Percentiles rank a stretch among this genome's conserved stretches.
Evolutionary conservation across 2,888 invertebrate genomes (phyloP).

Genomic region (Crepidodera aurea): DNA sequence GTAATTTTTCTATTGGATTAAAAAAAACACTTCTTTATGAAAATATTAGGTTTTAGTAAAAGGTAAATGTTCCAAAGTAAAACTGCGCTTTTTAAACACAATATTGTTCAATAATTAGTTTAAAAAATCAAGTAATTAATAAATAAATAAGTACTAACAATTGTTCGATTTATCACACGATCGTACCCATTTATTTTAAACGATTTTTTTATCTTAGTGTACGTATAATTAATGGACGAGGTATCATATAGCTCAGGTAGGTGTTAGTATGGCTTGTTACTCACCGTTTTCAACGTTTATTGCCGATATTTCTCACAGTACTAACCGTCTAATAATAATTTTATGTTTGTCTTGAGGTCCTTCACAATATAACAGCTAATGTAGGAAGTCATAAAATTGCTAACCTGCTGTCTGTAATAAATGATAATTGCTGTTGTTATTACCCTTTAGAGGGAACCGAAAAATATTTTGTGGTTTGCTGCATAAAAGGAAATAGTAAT

Average conservation of each 20-base stretch:
- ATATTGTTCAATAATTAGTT: too few species aligned
- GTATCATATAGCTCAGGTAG: constrained; percentile 28
- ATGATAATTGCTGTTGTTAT: neutral
- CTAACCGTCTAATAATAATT: constrained; percentile 17
- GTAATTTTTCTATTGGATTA: too few species aligned
- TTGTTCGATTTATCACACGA: too few species aligned
- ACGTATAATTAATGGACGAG: neutral
- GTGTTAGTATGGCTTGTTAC: constrained; percentile 16
- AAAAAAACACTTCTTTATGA: too few species aligned
- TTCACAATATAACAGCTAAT: constrained; percentile 15
- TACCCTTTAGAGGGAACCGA: neutral
- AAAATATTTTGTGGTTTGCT: too few species aligned
- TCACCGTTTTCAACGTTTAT: constrained; percentile 24
- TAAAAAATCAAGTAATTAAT: too few species aligned
- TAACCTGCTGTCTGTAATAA: constrained; percentile 3
- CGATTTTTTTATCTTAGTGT: neutral
- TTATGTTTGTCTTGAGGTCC: constrained; percentile 24
- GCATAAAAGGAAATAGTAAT: too few species aligned
- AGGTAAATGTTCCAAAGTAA: too few species aligned
- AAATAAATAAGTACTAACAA: too few species aligned
- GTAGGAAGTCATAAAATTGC: constrained; percentile 18
- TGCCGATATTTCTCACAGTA: constrained; percentile 26
- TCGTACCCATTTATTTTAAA: too few species aligned
- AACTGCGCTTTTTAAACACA: too few species aligned
- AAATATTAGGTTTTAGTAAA: too few species aligned